Evolutionary conservation across 2,888 invertebrate species (phyloP), one percentile per base, ranked within the genome.

Genomic region (Hedychridium roseum): DNA sequence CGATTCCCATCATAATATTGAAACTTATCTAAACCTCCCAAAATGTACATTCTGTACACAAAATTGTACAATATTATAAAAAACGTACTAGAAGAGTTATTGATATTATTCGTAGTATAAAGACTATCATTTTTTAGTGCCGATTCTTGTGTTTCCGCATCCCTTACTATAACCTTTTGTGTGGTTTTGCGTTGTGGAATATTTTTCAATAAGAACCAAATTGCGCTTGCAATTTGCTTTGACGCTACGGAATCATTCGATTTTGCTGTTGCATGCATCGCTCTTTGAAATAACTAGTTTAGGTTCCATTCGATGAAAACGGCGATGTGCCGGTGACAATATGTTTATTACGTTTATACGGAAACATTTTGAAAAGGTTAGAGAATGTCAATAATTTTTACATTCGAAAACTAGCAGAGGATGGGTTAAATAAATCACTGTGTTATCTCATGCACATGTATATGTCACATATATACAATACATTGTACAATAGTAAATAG

Each of bases 211-310:
- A n/a, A n/a, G n/a, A 17, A 11, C 11, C 6, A 23, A 30, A 14
- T 9, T n/a, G 23, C 11, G 12, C 35, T 9, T 3, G 6, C n/a
- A 17, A 30, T 41, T 36, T 35, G 48, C 21, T 49, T 17, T n/a
- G 14, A n/a, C n/a, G 12, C 37, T 27, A 42, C n/a, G 11, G 49
- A 37, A 21, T 50, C 49, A 50, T 41, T 50, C 36, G 41, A 50
- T 41, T 16, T 49, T 30, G 14, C 36, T 21, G 20, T 9, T 15
- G 31, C 18, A 36, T 11, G 26, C 41, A 50, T 50, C 27, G 32
- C 41, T 12, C 20, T 30, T 26, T 17, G 30, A 9, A 7, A 12
- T 1, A 4, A 26, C 15, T 44, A 18, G 43, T 21, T 26, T 21
- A 4, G 21, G 4, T 31, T 48, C 44, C 44, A 48, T 48, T 44